Evolutionary conservation across 2,113 vertebrate genomes (phyloP).

Genomic region (Recurvirostra avosetta): DNA sequence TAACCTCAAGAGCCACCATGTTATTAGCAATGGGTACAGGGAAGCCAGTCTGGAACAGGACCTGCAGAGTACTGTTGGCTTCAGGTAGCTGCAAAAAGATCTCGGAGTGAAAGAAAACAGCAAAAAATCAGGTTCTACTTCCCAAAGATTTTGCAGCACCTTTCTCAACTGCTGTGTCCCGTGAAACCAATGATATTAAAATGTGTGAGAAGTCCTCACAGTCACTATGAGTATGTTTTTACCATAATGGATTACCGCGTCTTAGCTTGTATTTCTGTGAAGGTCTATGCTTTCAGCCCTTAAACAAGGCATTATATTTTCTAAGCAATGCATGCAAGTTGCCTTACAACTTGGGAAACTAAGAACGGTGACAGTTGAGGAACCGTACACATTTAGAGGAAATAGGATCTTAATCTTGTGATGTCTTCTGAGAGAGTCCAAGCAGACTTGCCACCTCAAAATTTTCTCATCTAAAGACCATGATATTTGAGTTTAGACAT

Average conservation of each 20-base stretch:
- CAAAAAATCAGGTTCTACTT: not conserved
- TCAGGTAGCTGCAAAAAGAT: not conserved
- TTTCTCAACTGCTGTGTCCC: not conserved
- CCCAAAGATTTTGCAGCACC: not conserved
- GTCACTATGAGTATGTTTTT: not conserved
- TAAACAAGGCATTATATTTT: rapidly evolving
- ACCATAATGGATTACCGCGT: rapidly evolving
- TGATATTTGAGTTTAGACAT: not conserved
- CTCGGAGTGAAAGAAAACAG: not conserved
- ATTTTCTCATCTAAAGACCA: not conserved
- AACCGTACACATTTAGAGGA: not conserved
- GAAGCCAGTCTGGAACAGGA: not conserved
- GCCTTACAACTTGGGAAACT: not conserved
- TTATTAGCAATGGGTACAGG: not conserved
- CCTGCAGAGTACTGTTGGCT: not conserved
- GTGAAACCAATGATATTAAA: no score
- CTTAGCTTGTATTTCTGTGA: not conserved
- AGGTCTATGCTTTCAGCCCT: not conserved
- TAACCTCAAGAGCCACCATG: not conserved
- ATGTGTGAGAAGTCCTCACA: not conserved
- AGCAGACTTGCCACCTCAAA: not conserved
- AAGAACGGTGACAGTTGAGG: not conserved
- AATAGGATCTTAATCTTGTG: not conserved
- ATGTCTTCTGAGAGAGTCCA: not conserved
- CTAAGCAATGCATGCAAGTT: not conserved